Conservation (phyloP, 2,797 vertebrate species). For the Enteromius afrohamiltoni region DNA sequence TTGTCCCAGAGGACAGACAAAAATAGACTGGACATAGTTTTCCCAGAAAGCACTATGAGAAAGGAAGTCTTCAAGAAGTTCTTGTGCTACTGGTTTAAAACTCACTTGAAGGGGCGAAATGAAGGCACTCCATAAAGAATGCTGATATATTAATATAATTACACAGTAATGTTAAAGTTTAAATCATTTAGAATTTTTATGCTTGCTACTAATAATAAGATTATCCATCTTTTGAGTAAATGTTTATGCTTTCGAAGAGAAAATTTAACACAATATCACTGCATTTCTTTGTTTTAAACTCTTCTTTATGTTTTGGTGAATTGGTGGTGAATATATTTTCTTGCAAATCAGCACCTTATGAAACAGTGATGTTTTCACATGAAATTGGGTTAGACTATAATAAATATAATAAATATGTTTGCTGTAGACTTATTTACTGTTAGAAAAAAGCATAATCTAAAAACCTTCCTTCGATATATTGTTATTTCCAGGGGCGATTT, state of each 20-base stretch:
- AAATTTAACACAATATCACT: not conserved
- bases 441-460: not conserved
- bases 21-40: constrained; percentile 57
- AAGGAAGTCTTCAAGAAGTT: constrained; percentile 43
- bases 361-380: not conserved
- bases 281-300: not conserved
- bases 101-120: not conserved
- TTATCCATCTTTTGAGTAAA: not conserved
- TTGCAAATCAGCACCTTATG: not conserved
- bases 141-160: not conserved
- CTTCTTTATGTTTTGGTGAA: not conserved
- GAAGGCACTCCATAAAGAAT: not conserved
- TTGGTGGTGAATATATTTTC: not conserved
- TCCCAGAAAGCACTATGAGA: constrained; percentile 46
- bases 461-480: not conserved
- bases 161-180: not conserved
- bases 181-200: not conserved
- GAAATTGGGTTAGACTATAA: not conserved
- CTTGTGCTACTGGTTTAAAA: constrained; percentile 5
- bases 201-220: not conserved
- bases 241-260: not conserved
- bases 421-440: not conserved
- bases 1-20: constrained; percentile 46
- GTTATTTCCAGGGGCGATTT: not conserved
- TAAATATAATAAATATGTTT: not conserved